Evolutionary conservation across 2,797 vertebrate genomes (phyloP), one percentile per base, ranked within the genome.

Genomic region (Emys orbicularis): DNA sequence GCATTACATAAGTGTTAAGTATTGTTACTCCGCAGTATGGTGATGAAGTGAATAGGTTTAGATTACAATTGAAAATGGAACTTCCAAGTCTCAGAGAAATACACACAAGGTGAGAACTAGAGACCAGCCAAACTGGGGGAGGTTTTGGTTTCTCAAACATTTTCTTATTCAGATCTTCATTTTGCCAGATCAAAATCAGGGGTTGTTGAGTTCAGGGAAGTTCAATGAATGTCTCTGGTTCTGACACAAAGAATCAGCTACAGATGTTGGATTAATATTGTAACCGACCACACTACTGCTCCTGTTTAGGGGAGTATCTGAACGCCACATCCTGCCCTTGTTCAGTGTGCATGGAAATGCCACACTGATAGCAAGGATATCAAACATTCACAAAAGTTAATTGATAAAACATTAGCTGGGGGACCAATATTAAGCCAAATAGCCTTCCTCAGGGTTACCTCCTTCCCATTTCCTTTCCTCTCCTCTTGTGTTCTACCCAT

Each of bases 1-100:
- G 89, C 65, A 15, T 29, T 68, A 68, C 8, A 5, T 68, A 68
- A 68, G 19, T 92, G 87, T 57, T 59, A 29, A 59, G 27, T 59
- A 59, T 59, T 59, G 5, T 91, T 94, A 87, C 95, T 92, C 93
- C 92, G 77, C 44, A 2, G 92, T 85, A 81, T 0, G 0, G 80
- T 9, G 56, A 3, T 1, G 95, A 89, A 52, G 90, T 89, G 83
- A 93, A 90, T 0, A 88, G 83, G 87, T 86, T 95, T 53, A 95
- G 93, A 93, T 94, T 97, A 88, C 89, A 94, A 94, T 25, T 86
- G 21, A 87, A 96, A 97, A 54, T 2, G 0, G 86, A 89, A 79
- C 84, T 97, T 96, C 96, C 97, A 96, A 96, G 61, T 97, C 53
- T 44, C 74, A 21, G 0, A 94, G 97, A 96, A 97, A 96, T 97